Evolutionary conservation across 2,113 vertebrate species (phyloP).

Genomic region (Chloebia gouldiae): DNA sequence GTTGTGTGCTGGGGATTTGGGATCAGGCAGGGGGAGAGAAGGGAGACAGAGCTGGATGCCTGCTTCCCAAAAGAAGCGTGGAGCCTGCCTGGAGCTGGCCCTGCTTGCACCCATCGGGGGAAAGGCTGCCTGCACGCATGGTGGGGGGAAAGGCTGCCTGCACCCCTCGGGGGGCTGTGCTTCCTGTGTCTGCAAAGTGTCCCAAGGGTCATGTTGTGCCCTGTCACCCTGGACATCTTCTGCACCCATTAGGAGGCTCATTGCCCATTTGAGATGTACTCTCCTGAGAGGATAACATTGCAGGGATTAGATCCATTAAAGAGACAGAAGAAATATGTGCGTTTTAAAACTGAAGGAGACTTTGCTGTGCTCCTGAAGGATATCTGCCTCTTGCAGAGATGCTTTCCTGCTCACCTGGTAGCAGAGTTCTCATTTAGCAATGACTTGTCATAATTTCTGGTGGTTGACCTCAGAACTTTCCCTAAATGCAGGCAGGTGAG

Average conservation of each 20-base stretch:
- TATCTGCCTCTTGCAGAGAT: not conserved
- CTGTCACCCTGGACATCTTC: rapidly evolving
- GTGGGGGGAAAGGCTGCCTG: not conserved
- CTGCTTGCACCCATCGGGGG: not conserved
- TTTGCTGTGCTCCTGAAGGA: not conserved
- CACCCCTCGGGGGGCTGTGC: rapidly evolving
- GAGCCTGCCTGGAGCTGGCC: not conserved
- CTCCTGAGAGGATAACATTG: not conserved
- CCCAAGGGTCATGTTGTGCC: not conserved
- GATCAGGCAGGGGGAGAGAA: not conserved
- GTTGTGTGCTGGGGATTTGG: slow-evolving; percentile 32
- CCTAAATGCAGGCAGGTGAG: slow-evolving; percentile 19
- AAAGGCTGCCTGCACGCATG: not conserved
- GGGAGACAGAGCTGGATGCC: not conserved
- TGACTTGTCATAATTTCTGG: not conserved
- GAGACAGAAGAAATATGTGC: not conserved
- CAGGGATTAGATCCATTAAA: not conserved
- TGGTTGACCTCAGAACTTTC: not conserved
- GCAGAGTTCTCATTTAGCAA: not conserved
- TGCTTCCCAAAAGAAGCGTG: not conserved
- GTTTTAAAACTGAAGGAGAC: not conserved
- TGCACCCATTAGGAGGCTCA: not conserved
- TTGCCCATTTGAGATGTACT: not conserved
- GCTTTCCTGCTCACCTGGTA: not conserved
- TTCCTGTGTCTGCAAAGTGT: not conserved